Conservation (phyloP, 2,888 invertebrate genomes). For the Drosophila hamatofila region DNA sequence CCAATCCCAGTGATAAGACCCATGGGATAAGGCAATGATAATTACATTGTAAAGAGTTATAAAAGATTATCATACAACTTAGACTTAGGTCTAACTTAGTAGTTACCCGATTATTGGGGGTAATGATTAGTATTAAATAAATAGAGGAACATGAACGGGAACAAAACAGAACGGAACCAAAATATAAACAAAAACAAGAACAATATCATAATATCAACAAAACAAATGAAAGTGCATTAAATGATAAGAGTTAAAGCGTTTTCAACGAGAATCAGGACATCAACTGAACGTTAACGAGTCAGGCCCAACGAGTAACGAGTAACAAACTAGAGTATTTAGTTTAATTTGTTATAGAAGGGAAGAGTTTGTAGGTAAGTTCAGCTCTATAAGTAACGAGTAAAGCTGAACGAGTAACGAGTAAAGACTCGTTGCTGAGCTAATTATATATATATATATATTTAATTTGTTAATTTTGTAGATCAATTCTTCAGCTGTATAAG, state of each 20-base stretch:
- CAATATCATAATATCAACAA: slow-evolving; percentile 38
- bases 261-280: slow-evolving; percentile 21
- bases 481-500: no score
- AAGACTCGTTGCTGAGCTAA: slow-evolving; percentile 3
- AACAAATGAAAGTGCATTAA: slow-evolving; percentile 21
- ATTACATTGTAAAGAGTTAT: slow-evolving; percentile 3
- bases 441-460: background rate
- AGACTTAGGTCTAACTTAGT: slow-evolving; percentile 37
- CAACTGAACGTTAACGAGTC: slow-evolving; percentile 30
- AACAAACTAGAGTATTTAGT: background rate
- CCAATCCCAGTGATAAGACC: slow-evolving; percentile 25
- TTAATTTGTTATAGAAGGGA: background rate
- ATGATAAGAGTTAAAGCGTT: slow-evolving; percentile 14
- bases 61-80: slow-evolving; percentile 22
- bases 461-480: background rate
- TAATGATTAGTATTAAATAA: slow-evolving; percentile 48
- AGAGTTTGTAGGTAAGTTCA: no score
- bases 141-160: slow-evolving; percentile 33
- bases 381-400: slow-evolving; percentile 13
- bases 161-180: slow-evolving; percentile 27
- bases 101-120: slow-evolving; percentile 11
- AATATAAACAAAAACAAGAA: slow-evolving; percentile 14
- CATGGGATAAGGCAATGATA: slow-evolving; percentile 11
- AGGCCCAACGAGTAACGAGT: slow-evolving; percentile 4
- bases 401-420: slow-evolving; percentile 11